A percentile compares a stretch with the other conserved stretches of the same genome.
Evolutionary conservation across 2,113 vertebrate genomes (phyloP).

Genomic region (Carassius auratus): DNA sequence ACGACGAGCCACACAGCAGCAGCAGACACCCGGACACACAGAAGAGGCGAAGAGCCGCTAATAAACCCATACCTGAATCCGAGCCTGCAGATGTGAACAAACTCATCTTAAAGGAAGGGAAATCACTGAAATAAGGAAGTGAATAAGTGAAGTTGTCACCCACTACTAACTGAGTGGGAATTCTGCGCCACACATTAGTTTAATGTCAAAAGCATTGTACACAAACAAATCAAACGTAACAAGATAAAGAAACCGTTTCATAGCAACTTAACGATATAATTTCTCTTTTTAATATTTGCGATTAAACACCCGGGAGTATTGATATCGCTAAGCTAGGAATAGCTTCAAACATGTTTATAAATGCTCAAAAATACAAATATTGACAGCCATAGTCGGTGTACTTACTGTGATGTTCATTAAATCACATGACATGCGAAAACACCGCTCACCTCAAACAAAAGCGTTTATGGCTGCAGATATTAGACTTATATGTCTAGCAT

Average conservation of each 20-base stretch:
- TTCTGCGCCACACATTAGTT: background rate
- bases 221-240: background rate
- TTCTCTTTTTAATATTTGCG: background rate
- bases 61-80: slow-evolving; percentile 61
- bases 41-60: slow-evolving; percentile 54
- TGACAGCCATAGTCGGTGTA: background rate
- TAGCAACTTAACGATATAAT: background rate
- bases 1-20: slow-evolving; percentile 54
- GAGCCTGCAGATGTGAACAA: background rate
- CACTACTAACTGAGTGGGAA: background rate
- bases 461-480: background rate
- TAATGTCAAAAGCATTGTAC: background rate
- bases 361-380: background rate
- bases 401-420: slow-evolving; percentile 18
- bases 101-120: background rate
- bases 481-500: background rate
- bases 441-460: background rate
- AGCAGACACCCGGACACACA: slow-evolving; percentile 60
- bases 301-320: background rate
- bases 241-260: background rate
- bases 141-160: background rate
- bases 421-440: slow-evolving; percentile 12
- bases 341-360: background rate
- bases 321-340: background rate
- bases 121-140: background rate